Conservation (phyloP, 2,113 vertebrate species). For the Xiphophorus hellerii region DNA sequence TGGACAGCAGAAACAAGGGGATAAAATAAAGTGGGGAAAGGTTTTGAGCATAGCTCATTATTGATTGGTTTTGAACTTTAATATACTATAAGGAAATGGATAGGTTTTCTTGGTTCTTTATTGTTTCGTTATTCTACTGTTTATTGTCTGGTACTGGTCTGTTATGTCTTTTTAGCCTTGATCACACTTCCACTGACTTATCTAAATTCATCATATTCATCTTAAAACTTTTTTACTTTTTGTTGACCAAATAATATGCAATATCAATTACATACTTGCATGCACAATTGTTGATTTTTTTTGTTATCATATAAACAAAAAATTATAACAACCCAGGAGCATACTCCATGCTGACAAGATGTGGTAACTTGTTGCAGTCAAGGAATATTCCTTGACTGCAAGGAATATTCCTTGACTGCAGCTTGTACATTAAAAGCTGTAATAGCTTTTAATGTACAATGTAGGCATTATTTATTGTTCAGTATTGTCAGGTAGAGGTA, state of each 20-base stretch:
- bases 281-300: background rate
- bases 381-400: too few species aligned
- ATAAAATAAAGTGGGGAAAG: constrained; percentile 41
- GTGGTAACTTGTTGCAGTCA: too few species aligned
- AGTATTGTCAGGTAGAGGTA: too few species aligned
- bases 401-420: too few species aligned
- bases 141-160: constrained; percentile 25
- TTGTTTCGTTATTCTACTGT: background rate
- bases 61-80: constrained; percentile 43
- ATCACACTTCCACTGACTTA: constrained; percentile 17
- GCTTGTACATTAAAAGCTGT: too few species aligned
- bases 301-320: too few species aligned
- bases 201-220: background rate
- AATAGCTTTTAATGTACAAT: too few species aligned
- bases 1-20: constrained; percentile 18
- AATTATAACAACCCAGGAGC: too few species aligned
- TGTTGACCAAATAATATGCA: background rate
- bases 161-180: constrained; percentile 31
- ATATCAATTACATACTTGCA: too few species aligned
- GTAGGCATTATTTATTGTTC: too few species aligned
- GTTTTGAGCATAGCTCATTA: constrained; percentile 45
- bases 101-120: constrained; percentile 17
- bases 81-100: constrained; percentile 42
- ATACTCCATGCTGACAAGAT: too few species aligned
- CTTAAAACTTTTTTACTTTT: background rate